These are phyloP conservation scores for Galaxias olidus DNA, from an alignment of 2,797 vertebrate species.

Conservation along the genomic window DNA sequence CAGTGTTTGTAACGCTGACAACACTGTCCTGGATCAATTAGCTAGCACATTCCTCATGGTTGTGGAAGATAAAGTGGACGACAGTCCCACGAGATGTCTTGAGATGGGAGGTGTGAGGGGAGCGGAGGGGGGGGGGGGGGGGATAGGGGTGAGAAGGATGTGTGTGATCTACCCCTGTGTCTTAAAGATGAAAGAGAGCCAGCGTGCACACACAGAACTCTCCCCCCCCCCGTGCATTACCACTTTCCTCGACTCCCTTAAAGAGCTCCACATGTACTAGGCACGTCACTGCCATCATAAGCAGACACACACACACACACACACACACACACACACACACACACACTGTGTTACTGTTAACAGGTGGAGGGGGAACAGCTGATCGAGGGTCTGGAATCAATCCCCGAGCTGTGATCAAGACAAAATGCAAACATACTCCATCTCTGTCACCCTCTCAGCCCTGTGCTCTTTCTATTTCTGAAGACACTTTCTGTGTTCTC, in stretches of 20 bases:
- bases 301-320: slow-evolving; percentile 8
- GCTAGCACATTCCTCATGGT: slow-evolving; percentile 9
- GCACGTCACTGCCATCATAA: slow-evolving; percentile 32
- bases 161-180: slow-evolving; percentile 52
- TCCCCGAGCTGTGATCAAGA: slow-evolving; percentile 12
- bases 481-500: not conserved
- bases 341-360: slow-evolving; percentile 21
- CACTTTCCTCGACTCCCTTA: slow-evolving; percentile 24
- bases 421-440: not conserved
- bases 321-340: not conserved
- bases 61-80: slow-evolving; percentile 26
- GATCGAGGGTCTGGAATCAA: slow-evolving; percentile 13
- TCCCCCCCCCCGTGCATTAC: not conserved
- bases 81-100: slow-evolving; percentile 25
- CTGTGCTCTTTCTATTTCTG: not conserved
- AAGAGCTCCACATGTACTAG: slow-evolving; percentile 53
- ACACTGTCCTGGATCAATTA: not conserved
- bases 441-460: not conserved
- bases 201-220: slow-evolving; percentile 16
- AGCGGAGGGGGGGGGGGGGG: slow-evolving; percentile 30
- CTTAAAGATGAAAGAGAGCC: slow-evolving; percentile 16
- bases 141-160: slow-evolving; percentile 27
- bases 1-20: not conserved
- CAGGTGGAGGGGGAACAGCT: slow-evolving; percentile 51
- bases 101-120: slow-evolving; percentile 19